Conservation (phyloP, 1,140 invertebrate species). For the Drosophila parvula region DNA sequence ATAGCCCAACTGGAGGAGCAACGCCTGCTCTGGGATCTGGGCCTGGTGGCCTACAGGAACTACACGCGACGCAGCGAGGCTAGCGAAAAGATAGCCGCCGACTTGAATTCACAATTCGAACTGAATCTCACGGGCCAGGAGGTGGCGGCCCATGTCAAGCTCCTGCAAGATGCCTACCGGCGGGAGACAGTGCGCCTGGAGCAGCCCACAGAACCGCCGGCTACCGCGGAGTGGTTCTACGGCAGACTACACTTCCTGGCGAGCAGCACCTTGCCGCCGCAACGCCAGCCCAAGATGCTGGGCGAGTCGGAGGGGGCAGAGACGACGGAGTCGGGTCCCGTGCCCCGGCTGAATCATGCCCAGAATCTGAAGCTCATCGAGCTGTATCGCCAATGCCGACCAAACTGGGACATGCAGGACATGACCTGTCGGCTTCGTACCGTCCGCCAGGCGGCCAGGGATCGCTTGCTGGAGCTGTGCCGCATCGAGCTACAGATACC, state of each 20-base stretch:
- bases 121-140: conserved; percentile 18
- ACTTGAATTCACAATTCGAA: conserved; percentile 19
- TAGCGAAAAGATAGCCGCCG: conserved; percentile 11
- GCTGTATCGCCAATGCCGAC: conserved; percentile 33
- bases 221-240: conserved; percentile 29
- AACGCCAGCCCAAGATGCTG: background rate
- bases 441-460: conserved; percentile 30
- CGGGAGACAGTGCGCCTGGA: conserved; percentile 24
- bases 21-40: conserved; percentile 32
- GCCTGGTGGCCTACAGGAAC: conserved; percentile 28
- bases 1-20: conserved; percentile 39
- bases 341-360: conserved; percentile 26
- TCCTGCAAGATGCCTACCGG: conserved; percentile 16
- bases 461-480: conserved; percentile 42
- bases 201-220: background rate
- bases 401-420: conserved; percentile 47
- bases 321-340: background rate
- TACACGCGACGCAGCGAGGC: conserved; percentile 18
- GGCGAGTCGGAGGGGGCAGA: background rate
- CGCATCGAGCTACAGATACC: conserved; percentile 22
- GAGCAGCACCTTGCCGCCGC: background rate
- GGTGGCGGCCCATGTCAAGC: conserved; percentile 15
- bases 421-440: conserved; percentile 33
- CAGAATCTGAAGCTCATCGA: conserved; percentile 45
- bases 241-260: conserved; percentile 22